Base-by-base conservation (phyloP, 2,888 invertebrate species). In the Thalpophila matura region DNA sequence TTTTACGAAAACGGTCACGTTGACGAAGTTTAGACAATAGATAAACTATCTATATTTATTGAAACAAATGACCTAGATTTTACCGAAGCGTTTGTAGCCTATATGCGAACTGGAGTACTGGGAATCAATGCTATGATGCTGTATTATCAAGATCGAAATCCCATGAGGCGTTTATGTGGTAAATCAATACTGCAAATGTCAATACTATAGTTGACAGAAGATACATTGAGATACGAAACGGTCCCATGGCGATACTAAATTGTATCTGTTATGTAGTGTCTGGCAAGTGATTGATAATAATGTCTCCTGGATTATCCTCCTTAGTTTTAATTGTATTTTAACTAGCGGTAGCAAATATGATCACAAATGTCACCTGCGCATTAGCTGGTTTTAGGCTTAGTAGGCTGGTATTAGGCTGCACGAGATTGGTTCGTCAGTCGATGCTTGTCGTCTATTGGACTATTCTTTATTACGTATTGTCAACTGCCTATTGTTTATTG, bases 181-280 rank as follows among this genome's bases (percentile, higher is more conserved):
- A 31, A 33, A 74, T 67, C 69, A 54, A 71, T 61, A 59, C 49
- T 40, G 31, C 31, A 40, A 31, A 53, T 71, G 70, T 69, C 61
- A 74, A 51, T 74, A 74, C 47, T n/a, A n/a, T n/a, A 42, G 33
- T 70, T 46, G 61, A 70, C 68, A 24, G 53, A 29, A 12, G 35
- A 54, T 54, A 67, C 61, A 70, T 51, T 20, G 61, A 68, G 55
- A n/a, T 55, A 61, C 20, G 54, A 70, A 68, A 31, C 26, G 10
- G 4, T 51, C 40, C 74, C 54, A 14, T n/a, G 38, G 26, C 3
- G 18, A 20, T 37, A 9, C 16, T 38, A 31, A 31, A 26, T 6
- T 24, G 10, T 24, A 5, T 31, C 5, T 14, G 6, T 33, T 50
- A 26, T 16, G 16, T n/a, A 2, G 3, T 49, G 2, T 33, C n/a